Evolutionary conservation across 1,140 invertebrate genomes (phyloP).

Genomic region (Calliphora vicina): DNA sequence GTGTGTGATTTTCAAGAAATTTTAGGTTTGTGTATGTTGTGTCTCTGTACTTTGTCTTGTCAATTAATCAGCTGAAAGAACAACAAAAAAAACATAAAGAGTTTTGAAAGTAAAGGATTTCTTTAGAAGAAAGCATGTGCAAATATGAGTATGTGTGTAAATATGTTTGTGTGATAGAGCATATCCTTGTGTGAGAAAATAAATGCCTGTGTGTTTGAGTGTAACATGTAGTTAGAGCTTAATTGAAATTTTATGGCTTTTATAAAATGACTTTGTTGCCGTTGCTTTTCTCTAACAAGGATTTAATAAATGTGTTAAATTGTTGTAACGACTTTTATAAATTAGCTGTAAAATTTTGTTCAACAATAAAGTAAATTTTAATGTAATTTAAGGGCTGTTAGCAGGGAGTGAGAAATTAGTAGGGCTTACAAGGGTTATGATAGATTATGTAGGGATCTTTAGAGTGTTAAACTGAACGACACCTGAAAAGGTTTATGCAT

Average conservation of each 20-base stretch:
- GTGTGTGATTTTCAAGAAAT: not conserved
- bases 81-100: not conserved
- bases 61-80: not conserved
- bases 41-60: not conserved
- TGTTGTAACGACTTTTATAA: slow-evolving; percentile 16
- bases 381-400: not conserved
- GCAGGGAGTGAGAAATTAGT: not conserved
- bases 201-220: not conserved
- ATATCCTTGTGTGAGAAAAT: not conserved
- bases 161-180: not conserved
- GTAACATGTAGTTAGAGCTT: not conserved
- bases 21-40: not conserved
- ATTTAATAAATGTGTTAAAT: slow-evolving; percentile 14
- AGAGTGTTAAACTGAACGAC: not conserved
- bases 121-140: not conserved
- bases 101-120: not conserved
- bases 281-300: not conserved
- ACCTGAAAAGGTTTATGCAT: not conserved
- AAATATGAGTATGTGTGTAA: not conserved
- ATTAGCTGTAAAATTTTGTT: not conserved
- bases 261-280: slow-evolving; percentile 7
- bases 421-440: not conserved
- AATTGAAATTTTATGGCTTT: slow-evolving; percentile 17
- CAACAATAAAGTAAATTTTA: not conserved
- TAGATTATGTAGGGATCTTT: not conserved